A percentile compares a stretch with the other conserved stretches of the same genome.
phyloP scores from a whole-genome alignment of 1,140 invertebrate species.

The Cotesia glomerata region DNA sequence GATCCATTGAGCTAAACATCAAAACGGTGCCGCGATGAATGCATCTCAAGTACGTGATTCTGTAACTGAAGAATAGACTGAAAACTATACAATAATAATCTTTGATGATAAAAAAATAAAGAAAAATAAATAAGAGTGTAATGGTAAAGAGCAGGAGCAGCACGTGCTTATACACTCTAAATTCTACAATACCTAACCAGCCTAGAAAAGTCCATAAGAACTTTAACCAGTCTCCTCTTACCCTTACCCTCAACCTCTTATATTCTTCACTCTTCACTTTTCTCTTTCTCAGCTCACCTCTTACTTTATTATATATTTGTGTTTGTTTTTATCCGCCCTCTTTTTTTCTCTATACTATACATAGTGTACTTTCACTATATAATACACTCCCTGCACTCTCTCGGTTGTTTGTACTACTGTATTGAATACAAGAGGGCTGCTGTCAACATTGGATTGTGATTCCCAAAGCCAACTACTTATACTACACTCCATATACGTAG shows the following conservation, averaged over 20 bases:
- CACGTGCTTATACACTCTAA: constrained; percentile 25
- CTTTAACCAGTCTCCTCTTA: constrained; percentile 1
- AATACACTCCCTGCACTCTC: too few relatives aligned
- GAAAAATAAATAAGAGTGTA: background rate
- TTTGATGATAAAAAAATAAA: background rate
- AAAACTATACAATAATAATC: constrained; percentile 27
- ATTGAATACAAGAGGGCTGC: constrained; percentile 25
- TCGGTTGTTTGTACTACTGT: background rate
- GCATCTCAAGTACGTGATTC: constrained; percentile 24
- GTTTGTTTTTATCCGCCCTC: constrained; percentile 46
- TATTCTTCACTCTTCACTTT: background rate
- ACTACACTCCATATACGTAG: constrained; percentile 23
- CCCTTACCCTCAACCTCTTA: background rate
- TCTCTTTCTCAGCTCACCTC: background rate
- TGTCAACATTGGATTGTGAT: constrained; percentile 33
- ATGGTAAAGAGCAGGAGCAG: constrained; percentile 17
- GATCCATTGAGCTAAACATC: constrained; percentile 43
- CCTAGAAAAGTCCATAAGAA: too few relatives aligned
- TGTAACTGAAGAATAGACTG: constrained; percentile 8
- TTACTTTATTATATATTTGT: constrained; percentile 19
- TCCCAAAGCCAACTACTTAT: constrained; percentile 45
- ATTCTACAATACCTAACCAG: too few relatives aligned
- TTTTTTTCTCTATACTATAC: background rate
- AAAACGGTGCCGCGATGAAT: constrained; percentile 35
- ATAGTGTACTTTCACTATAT: too few relatives aligned